Evolutionary conservation across 2,113 vertebrate genomes (phyloP).

Genomic region (Typhlomys cinereus): DNA sequence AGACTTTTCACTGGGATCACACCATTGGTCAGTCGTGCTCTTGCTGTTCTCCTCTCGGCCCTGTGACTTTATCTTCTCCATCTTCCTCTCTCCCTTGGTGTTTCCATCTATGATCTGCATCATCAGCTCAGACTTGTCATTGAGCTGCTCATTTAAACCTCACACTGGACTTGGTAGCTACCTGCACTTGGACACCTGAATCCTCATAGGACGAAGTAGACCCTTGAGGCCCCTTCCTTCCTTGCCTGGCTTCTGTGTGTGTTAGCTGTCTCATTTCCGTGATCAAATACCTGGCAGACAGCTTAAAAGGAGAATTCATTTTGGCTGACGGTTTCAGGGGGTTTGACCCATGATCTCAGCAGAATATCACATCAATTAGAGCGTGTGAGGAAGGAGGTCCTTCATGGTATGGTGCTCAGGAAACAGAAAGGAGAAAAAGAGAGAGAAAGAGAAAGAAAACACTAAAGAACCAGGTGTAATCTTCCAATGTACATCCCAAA

Average conservation of each 20-base stretch:
- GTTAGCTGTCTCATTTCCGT: background rate
- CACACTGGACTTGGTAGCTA: rapidly evolving
- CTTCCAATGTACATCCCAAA: background rate
- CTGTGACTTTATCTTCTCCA: background rate
- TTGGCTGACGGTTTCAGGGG: background rate
- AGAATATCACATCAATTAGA: background rate
- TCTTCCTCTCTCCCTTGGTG: background rate
- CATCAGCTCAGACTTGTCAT: background rate
- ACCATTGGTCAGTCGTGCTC: rapidly evolving
- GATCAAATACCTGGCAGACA: background rate
- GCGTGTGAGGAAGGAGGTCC: background rate
- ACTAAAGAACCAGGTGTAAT: background rate
- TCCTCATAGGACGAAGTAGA: background rate
- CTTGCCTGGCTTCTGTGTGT: background rate
- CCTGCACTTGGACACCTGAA: background rate
- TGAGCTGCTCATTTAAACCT: background rate
- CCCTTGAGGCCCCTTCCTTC: background rate
- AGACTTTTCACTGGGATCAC: background rate
- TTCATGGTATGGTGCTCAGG: background rate
- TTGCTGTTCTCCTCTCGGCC: background rate
- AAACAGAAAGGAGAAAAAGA: background rate
- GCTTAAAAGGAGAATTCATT: background rate
- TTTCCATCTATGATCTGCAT: background rate
- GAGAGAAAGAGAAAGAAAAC: too few relatives aligned
- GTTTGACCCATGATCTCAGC: background rate